These are phyloP conservation scores for Hyppa rectilinea DNA, from an alignment of 2,888 invertebrate genomes.

Conservation along the genomic window DNA sequence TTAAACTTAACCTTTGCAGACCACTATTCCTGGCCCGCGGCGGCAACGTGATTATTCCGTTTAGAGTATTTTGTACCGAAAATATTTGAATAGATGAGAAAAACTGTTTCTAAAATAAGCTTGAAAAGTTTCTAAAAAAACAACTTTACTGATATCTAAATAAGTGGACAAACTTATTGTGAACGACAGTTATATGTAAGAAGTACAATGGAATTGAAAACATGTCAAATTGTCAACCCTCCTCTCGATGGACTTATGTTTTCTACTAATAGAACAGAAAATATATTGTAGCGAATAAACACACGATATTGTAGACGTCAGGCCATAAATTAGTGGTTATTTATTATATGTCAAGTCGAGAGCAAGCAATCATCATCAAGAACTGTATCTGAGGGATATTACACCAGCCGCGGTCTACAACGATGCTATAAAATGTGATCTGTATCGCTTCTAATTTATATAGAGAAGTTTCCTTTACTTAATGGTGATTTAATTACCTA, in stretches of 20 bases:
- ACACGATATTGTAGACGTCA: conserved; percentile 50
- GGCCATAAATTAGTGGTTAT: conserved; percentile 42
- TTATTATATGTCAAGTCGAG: conserved; percentile 36
- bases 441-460: conserved; percentile 32
- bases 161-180: conserved; percentile 24
- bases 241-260: conserved; percentile 56
- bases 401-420: background rate
- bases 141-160: background rate
- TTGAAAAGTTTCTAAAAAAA: conserved; percentile 14
- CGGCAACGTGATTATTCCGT: conserved; percentile 64
- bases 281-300: conserved; percentile 44
- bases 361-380: conserved; percentile 38
- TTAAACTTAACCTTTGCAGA: conserved; percentile 82
- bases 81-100: conserved; percentile 23
- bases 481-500: conserved; percentile 24
- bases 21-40: conserved; percentile 74
- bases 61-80: conserved; percentile 48
- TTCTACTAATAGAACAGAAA: conserved; percentile 54
- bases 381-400: conserved; percentile 19
- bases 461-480: conserved; percentile 13
- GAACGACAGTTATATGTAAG: conserved; percentile 33
- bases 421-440: conserved; percentile 15
- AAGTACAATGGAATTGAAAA: conserved; percentile 60
- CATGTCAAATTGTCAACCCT: conserved; percentile 70
- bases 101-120: conserved; percentile 7